Base-by-base conservation (phyloP, 1,140 invertebrate species). In the Aleiodes sp. region DNA sequence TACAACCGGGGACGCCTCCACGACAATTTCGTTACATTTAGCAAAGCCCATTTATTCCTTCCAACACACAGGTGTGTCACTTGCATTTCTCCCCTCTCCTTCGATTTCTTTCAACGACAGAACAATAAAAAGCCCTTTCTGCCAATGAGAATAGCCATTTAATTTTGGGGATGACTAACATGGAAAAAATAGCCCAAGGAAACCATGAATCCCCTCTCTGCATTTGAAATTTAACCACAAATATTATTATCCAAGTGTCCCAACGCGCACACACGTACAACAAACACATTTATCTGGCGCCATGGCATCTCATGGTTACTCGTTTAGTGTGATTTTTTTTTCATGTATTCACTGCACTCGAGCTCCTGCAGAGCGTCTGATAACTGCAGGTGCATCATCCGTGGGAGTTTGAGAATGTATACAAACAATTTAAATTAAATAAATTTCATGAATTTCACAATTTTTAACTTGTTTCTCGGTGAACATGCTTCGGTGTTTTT, bases 221-320 rank as follows among this genome's bases (percentile, higher is more conserved):
- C 19, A n/a, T 63, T 60, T 35, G 31, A 46, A 31, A 59, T 57
- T 70, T 43, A 57, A 31, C 68, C 43, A 68, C 39, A 35, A 41
- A 52, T n/a, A 68, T 63, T 64, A 41, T 52, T n/a, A 66, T 12
- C 8, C 21, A 19, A 33, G 46, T 61, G 28, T 24, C 24, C 12
- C 24, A 41, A 66, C 41, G 24, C 39, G 28, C 29, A 68, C 57
- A 57, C 63, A 56, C 63, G 33, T 9, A 26, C 35, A 33, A 67
- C 63, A 33, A 33, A 67, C 56, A 64, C 46, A 68, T 26, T 65
- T 19, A 24, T 59, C 43, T 52, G 60, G 41, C 73, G 70, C 70
- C 70, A 70, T 74, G 68, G 67, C 70, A 65, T 70, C 65, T 62
- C 65, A 70, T 64, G 71, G 68, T 70, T 65, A 63, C 46, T 35